A percentile compares a stretch with the other conserved stretches of the same genome.
phyloP scores from a whole-genome alignment of 2,797 vertebrate species.

The Hydrocynus forskahlii region DNA sequence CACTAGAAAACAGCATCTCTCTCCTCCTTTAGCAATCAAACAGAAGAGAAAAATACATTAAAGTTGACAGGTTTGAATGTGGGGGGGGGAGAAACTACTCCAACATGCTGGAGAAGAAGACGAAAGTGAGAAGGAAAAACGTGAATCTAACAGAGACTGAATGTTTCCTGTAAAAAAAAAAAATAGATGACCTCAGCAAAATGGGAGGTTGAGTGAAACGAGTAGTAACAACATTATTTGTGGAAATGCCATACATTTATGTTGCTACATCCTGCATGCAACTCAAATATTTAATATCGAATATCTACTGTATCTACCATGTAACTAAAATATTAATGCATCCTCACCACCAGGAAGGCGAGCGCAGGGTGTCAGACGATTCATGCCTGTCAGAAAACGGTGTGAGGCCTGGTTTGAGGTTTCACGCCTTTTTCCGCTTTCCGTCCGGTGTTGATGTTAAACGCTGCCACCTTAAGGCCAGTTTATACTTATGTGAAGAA shows the following conservation, averaged over 20 bases:
- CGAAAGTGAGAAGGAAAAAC: slow-evolving; percentile 16
- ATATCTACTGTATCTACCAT: neutral
- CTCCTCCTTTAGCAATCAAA: slow-evolving; percentile 44
- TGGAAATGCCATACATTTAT: neutral
- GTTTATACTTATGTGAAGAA: too few relatives aligned
- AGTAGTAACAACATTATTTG: neutral
- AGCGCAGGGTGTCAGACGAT: neutral
- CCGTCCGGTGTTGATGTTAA: neutral
- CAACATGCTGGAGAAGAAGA: slow-evolving; percentile 15
- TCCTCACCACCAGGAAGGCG: neutral
- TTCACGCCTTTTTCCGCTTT: neutral
- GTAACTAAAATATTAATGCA: neutral
- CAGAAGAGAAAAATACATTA: slow-evolving; percentile 42
- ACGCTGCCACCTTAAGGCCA: neutral
- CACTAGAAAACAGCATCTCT: slow-evolving; percentile 45
- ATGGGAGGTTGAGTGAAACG: slow-evolving; percentile 13
- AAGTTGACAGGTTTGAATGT: slow-evolving; percentile 41
- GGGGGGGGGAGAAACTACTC: slow-evolving; percentile 2
- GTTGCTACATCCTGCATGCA: too few relatives aligned
- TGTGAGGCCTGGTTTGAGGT: neutral
- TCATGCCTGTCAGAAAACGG: slow-evolving; percentile 10
- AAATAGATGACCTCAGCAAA: slow-evolving; percentile 13
- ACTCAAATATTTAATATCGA: neutral
- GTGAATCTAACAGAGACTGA: slow-evolving; percentile 18
- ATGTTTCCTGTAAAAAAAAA: slow-evolving; percentile 22